These are phyloP conservation scores for Pollenia amentaria DNA, from an alignment of 2,888 invertebrate genomes.

Conservation along the genomic window DNA sequence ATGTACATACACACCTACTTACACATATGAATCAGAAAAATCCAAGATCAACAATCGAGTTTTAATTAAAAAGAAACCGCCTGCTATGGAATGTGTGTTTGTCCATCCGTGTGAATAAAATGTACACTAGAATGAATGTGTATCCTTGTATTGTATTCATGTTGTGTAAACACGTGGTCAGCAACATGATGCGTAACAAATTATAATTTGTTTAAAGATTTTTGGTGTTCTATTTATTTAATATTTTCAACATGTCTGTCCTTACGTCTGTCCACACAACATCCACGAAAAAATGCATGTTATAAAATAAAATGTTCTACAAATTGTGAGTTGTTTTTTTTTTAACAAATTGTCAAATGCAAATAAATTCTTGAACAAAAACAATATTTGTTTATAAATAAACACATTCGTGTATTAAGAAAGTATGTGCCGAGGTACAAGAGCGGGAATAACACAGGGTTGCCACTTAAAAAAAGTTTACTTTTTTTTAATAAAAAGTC, in stretches of 20 bases:
- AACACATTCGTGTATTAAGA: background rate
- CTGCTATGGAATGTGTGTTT: background rate
- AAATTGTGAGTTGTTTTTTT: slow-evolving; percentile 25
- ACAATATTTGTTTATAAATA: slow-evolving; percentile 35
- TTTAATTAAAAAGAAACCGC: slow-evolving; percentile 35
- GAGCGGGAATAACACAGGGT: background rate
- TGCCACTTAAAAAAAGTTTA: too few species aligned
- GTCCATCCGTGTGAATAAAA: background rate
- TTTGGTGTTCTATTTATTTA: slow-evolving; percentile 18
- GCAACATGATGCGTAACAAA: slow-evolving; percentile 56
- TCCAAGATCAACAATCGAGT: slow-evolving; percentile 22
- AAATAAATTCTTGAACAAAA: slow-evolving; percentile 30
- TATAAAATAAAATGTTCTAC: slow-evolving; percentile 28
- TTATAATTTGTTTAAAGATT: slow-evolving; percentile 47
- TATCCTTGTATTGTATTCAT: background rate
- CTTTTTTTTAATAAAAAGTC: too few species aligned
- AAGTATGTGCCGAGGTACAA: slow-evolving; percentile 1
- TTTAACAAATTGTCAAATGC: slow-evolving; percentile 51
- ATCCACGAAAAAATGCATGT: background rate
- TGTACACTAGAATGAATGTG: background rate
- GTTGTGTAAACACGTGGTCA: slow-evolving; percentile 69
- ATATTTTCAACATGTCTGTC: background rate
- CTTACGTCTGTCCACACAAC: background rate
- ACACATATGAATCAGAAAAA: background rate
- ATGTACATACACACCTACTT: background rate